phyloP scores from a whole-genome alignment of 1,140 invertebrate species.

The Paracyclopina nana region DNA sequence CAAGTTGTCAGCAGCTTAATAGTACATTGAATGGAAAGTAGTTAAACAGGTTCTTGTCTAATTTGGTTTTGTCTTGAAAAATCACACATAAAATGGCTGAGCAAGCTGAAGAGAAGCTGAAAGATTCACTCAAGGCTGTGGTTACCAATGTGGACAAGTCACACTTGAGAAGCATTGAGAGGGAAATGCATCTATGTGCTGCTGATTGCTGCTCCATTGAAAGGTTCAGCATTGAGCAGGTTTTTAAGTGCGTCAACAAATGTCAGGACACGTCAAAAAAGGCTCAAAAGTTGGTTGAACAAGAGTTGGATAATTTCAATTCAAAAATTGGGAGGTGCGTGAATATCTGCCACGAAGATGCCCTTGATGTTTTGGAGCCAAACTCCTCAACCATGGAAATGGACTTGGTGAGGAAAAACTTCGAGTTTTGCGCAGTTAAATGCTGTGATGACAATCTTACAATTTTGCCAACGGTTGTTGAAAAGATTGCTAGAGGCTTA shows the following conservation, averaged over 20 bases:
- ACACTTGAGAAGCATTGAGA: constrained; percentile 28
- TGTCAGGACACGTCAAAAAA: background rate
- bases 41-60: too few relatives aligned
- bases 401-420: constrained; percentile 22
- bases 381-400: constrained; percentile 24
- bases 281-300: constrained; percentile 16
- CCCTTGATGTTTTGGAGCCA: constrained; percentile 25
- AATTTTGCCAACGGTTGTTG: constrained; percentile 25
- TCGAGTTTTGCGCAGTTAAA: constrained; percentile 28
- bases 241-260: constrained; percentile 6
- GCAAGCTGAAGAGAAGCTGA: constrained; percentile 24
- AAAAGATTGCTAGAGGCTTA: too few relatives aligned
- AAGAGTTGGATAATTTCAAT: constrained; percentile 13
- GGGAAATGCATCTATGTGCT: constrained; percentile 18
- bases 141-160: constrained; percentile 27
- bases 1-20: too few relatives aligned
- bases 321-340: constrained; percentile 25
- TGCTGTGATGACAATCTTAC: constrained; percentile 28
- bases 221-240: background rate
- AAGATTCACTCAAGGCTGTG: constrained; percentile 25
- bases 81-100: constrained; percentile 19
- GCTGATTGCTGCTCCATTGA: constrained; percentile 3
- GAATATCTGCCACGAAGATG: constrained; percentile 28
- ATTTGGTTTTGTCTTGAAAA: too few relatives aligned
- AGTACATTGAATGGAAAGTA: too few relatives aligned